Base-by-base conservation (phyloP, 2,113 vertebrate genomes). In the Strix aluco region DNA sequence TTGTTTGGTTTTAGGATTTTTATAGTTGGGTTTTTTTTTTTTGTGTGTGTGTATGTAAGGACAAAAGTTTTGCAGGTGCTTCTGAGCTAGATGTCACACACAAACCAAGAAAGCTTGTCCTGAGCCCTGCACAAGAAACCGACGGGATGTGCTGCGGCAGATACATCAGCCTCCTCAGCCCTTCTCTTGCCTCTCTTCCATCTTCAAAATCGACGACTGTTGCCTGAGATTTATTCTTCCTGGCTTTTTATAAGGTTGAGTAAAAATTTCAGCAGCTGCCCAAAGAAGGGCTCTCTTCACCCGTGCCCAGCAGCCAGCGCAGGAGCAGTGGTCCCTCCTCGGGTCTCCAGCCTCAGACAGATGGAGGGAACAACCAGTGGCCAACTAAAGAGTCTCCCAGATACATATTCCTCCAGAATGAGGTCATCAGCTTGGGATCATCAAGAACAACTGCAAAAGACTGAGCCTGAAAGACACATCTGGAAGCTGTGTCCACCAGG, bases 261-360 rank as follows among this genome's bases (percentile, higher is more conserved):
- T 26, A 69, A 52, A 81, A 69, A 9, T 8, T 23, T 40, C 55
- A 69, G 27, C 59, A 67, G 30, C 10, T 62, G 19, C 20, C 20
- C 32, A 71, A 36, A 27, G 14, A 74, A 62, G 26, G 7, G 36
- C 25, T 80, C 73, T 46, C 17, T 44, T 34, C 16, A 58, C 2
- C 30, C 40, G 52, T 49, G 83, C 42, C 17, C 38, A 46, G 38
- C 13, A 47, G 46, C 23, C 82, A 67, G 44, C 16, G 32, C 51
- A 29, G 32, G 6, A 80, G 42, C 20, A 51, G 47, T 0, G 1
- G 10, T 38, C 23, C 25, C 27, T 74, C 23, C 26, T 49, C 5
- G 0, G 4, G 18, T 21, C n/a, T 73, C 32, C 40, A 44, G 36
- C 42, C 36, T 74, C 5, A 3, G 23, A 15, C 1, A 1, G 14